phyloP scores from a whole-genome alignment of 2,797 vertebrate species.

The Sebastes itinus region DNA sequence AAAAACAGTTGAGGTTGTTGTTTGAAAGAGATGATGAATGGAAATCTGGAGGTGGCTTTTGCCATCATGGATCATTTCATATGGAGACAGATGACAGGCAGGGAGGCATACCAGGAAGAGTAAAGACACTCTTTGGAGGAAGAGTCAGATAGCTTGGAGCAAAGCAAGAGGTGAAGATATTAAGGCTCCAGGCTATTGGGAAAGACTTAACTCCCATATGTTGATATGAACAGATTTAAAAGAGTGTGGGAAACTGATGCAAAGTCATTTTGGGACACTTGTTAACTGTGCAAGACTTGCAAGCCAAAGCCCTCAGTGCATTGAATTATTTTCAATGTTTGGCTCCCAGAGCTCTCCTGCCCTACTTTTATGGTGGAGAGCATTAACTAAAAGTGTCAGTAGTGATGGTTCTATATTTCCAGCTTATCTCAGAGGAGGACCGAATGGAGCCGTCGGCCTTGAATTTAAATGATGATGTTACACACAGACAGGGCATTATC shows the following conservation, averaged over 20 bases:
- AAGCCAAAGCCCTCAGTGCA: conserved; percentile 39
- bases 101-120: neutral
- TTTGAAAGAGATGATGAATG: neutral
- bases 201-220: conserved; percentile 24
- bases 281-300: conserved; percentile 45
- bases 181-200: neutral
- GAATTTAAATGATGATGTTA: conserved; percentile 38
- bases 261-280: conserved; percentile 58
- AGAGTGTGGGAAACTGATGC: conserved; percentile 48
- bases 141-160: neutral
- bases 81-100: conserved; percentile 1
- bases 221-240: conserved; percentile 36
- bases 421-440: conserved; percentile 31
- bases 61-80: conserved; percentile 9
- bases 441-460: neutral
- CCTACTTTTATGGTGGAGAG: conserved; percentile 61
- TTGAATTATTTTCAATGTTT: conserved; percentile 63
- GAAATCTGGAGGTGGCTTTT: too few species aligned
- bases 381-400: conserved; percentile 57
- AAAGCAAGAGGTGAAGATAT: conserved; percentile 14
- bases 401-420: conserved; percentile 46
- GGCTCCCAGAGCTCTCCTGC: conserved; percentile 55
- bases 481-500: conserved; percentile 16
- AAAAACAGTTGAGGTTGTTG: neutral
- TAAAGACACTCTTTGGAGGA: neutral